Conservation (phyloP, 30 jellyfish, hydroid and myxozoan species). For the Calvadosia cruxmelitensis region DNA sequence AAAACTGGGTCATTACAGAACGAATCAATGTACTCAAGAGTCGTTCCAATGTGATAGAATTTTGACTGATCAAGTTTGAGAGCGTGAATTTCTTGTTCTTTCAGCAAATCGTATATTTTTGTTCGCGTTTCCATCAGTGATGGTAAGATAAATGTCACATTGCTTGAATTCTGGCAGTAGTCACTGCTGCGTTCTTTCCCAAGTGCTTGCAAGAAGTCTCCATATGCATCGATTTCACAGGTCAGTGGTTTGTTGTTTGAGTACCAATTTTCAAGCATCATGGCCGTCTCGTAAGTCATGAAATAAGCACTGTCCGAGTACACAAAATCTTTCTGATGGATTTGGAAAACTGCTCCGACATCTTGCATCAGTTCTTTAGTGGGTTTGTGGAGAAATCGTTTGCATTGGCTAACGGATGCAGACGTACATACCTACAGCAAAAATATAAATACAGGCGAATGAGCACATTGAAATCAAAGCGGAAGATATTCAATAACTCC, state of each 20-base stretch:
- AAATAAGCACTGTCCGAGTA: constrained; percentile 83
- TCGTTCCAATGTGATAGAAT: constrained; percentile 89
- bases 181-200: constrained; percentile 78
- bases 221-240: constrained; percentile 95
- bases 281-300: constrained; percentile 39
- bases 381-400: constrained; percentile 73
- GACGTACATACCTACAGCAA: neutral
- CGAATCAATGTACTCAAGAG: constrained; percentile 61
- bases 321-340: constrained; percentile 55
- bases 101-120: constrained; percentile 32
- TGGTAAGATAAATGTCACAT: constrained; percentile 58
- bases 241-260: constrained; percentile 14
- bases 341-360: constrained; percentile 68
- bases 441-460: too few species aligned
- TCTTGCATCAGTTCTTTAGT: constrained; percentile 68
- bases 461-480: too few species aligned
- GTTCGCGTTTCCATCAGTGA: constrained; percentile 51
- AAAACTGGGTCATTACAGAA: constrained; percentile 46
- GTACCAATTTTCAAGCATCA: constrained; percentile 48
- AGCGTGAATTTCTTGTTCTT: constrained; percentile 37
- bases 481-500: neutral
- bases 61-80: constrained; percentile 63
- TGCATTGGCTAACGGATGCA: constrained; percentile 34
- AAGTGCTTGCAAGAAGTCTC: constrained; percentile 84
- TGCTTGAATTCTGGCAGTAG: constrained; percentile 56